phyloP scores from a whole-genome alignment of 2,113 vertebrate genomes.

The Xenopus borealis region DNA sequence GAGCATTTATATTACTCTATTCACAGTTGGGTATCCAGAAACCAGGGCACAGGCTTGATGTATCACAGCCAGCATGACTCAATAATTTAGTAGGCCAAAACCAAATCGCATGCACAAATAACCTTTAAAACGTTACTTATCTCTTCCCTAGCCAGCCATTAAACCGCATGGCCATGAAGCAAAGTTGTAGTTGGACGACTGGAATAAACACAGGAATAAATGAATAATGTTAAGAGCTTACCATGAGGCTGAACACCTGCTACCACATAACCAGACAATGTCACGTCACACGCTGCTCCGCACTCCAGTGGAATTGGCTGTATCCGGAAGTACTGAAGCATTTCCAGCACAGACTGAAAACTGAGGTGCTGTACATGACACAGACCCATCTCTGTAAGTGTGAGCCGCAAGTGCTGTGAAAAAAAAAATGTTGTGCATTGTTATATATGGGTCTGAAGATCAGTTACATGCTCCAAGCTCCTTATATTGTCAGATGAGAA shows the following conservation, averaged over 20 bases:
- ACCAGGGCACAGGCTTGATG: too few relatives aligned
- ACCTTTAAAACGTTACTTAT: too few relatives aligned
- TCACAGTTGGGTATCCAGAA: too few relatives aligned
- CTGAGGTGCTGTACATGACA: slow-evolving; percentile 92
- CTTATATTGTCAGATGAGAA: too few relatives aligned
- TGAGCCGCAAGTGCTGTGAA: slow-evolving; percentile 87
- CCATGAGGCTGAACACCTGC: slow-evolving; percentile 77
- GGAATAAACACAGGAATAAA: background rate
- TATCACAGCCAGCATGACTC: too few relatives aligned
- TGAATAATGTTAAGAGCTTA: slow-evolving; percentile 45
- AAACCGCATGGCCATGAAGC: too few relatives aligned
- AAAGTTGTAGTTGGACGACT: background rate
- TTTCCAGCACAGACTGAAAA: slow-evolving; percentile 87
- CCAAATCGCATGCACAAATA: too few relatives aligned
- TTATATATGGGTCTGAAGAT: background rate
- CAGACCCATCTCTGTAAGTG: slow-evolving; percentile 86
- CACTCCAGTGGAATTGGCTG: slow-evolving; percentile 92
- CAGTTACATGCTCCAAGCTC: too few relatives aligned
- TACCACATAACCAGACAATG: slow-evolving; percentile 87
- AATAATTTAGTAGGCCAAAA: too few relatives aligned
- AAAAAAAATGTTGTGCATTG: background rate
- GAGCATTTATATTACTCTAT: too few relatives aligned
- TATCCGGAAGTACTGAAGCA: slow-evolving; percentile 91
- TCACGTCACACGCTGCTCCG: slow-evolving; percentile 82
- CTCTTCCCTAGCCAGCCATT: too few relatives aligned